Evolutionary conservation across 2,113 vertebrate genomes (phyloP).

Genomic region (Cheirogaleus medius): DNA sequence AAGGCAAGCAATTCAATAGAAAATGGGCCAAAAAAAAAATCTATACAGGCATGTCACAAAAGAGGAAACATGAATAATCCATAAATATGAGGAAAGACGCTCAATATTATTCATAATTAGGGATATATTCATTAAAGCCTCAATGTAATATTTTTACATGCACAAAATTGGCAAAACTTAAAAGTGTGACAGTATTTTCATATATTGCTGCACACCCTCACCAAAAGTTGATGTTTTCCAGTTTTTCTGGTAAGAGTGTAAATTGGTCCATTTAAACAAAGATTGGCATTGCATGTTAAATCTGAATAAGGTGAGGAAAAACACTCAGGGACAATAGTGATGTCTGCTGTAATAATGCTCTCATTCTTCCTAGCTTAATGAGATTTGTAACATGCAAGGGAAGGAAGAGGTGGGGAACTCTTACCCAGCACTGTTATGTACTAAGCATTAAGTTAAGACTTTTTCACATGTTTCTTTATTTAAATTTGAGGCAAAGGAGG

Average conservation of each 20-base stretch:
- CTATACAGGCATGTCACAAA: background rate
- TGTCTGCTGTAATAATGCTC: background rate
- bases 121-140: background rate
- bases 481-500: background rate
- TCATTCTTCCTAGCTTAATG: background rate
- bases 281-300: background rate
- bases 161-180: background rate
- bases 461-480: background rate
- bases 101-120: background rate
- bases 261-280: background rate
- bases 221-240: background rate
- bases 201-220: background rate
- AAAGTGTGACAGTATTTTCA: background rate
- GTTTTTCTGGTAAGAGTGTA: background rate
- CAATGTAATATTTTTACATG: background rate
- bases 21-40: background rate
- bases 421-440: background rate
- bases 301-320: background rate
- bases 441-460: slow-evolving; percentile 11
- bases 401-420: background rate
- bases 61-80: background rate
- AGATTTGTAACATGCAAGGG: background rate
- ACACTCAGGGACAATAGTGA: background rate
- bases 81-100: background rate
- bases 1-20: background rate